Conservation (phyloP, 2,113 vertebrate species). For the Romanogobio albipinnatus region DNA sequence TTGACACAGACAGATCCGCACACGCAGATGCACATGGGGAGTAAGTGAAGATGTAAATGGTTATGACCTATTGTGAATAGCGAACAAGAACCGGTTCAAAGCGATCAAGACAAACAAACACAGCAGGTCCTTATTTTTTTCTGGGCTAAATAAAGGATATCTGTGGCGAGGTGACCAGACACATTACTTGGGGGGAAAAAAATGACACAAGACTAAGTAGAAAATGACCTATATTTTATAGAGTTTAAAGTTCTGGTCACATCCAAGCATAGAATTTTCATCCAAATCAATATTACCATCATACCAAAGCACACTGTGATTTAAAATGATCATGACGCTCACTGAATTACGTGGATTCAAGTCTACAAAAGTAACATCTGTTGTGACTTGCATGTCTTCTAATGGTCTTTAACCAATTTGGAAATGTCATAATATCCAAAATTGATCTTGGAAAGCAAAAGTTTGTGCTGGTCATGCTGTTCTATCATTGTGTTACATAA, state of each 20-base stretch:
- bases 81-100: constrained; percentile 16
- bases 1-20: constrained; percentile 21
- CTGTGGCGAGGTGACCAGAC: not conserved
- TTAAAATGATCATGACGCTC: too few relatives aligned
- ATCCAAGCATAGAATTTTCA: too few relatives aligned
- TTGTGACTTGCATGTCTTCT: too few relatives aligned
- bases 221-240: not conserved
- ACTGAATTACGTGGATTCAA: too few relatives aligned
- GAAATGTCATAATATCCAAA: too few relatives aligned
- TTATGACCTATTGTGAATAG: constrained; percentile 26
- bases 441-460: too few relatives aligned
- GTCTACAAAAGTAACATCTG: too few relatives aligned
- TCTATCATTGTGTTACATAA: too few relatives aligned
- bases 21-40: not conserved
- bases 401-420: too few relatives aligned
- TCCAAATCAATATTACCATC: too few relatives aligned
- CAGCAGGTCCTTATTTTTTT: not conserved
- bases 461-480: too few relatives aligned
- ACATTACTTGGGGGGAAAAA: not conserved
- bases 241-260: not conserved
- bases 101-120: not conserved
- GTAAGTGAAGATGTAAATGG: constrained; percentile 27
- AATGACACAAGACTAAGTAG: not conserved
- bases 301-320: too few relatives aligned
- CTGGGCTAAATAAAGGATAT: not conserved